Conservation (phyloP, 2,797 vertebrate species). For the Xerus rutilus region DNA sequence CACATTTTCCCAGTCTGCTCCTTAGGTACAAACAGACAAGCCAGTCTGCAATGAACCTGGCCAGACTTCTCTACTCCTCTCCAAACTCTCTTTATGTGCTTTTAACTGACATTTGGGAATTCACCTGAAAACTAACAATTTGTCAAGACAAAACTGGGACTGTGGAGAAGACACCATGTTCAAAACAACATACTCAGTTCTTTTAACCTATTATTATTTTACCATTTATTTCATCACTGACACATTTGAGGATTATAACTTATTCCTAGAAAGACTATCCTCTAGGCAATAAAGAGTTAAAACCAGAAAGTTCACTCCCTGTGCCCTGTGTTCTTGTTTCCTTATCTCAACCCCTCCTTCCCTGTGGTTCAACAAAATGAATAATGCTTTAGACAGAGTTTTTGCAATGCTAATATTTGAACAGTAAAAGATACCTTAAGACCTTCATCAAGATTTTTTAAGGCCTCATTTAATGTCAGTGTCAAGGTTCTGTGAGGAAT, state of each 20-base stretch:
- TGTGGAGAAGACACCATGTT: slow-evolving; percentile 75
- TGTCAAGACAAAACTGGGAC: slow-evolving; percentile 75
- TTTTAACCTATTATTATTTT: slow-evolving; percentile 53
- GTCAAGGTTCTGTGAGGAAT: slow-evolving; percentile 85
- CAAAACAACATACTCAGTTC: slow-evolving; percentile 59
- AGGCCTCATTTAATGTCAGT: slow-evolving; percentile 84
- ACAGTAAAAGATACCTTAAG: slow-evolving; percentile 83
- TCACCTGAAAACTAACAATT: slow-evolving; percentile 78
- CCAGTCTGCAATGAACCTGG: slow-evolving; percentile 55
- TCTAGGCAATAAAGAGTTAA: slow-evolving; percentile 66
- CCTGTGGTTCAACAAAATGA: slow-evolving; percentile 78
- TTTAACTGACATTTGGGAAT: slow-evolving; percentile 79
- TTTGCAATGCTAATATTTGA: slow-evolving; percentile 85
- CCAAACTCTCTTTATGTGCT: slow-evolving; percentile 40
- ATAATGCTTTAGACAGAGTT: slow-evolving; percentile 80
- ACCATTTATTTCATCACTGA: slow-evolving; percentile 58
- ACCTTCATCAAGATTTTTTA: slow-evolving; percentile 85
- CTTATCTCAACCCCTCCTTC: slow-evolving; percentile 68
- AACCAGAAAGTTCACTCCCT: slow-evolving; percentile 7
- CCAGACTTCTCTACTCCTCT: slow-evolving; percentile 51
- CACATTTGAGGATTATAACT: background rate
- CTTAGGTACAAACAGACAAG: background rate
- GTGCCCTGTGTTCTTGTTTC: background rate
- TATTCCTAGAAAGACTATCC: slow-evolving; percentile 23
- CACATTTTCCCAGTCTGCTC: slow-evolving; percentile 33